Conservation (phyloP, 2,888 invertebrate genomes). For the Spilosoma lubricipeda region DNA sequence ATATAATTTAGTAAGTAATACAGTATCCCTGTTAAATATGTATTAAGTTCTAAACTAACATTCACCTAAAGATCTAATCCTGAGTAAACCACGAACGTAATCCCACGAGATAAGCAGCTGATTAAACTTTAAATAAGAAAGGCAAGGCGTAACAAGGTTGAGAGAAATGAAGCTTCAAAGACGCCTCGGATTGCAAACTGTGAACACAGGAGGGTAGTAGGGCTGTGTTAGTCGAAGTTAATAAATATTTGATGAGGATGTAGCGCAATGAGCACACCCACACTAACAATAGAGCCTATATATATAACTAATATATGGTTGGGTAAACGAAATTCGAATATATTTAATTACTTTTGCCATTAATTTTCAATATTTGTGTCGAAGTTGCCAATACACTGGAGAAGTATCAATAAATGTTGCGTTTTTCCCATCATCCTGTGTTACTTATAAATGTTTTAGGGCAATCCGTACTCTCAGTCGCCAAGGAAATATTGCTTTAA, state of each 20-base stretch:
- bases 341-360: not conserved
- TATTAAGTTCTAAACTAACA: not conserved
- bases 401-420: too few species aligned
- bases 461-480: not conserved
- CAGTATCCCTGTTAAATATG: not conserved
- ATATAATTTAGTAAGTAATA: not conserved
- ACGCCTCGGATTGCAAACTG: slow-evolving; percentile 33
- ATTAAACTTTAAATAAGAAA: slow-evolving; percentile 64
- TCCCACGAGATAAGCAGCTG: slow-evolving; percentile 49
- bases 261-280: not conserved
- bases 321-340: not conserved
- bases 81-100: slow-evolving; percentile 14
- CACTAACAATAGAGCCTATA: not conserved
- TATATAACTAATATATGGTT: not conserved
- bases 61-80: slow-evolving; percentile 12
- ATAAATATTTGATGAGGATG: slow-evolving; percentile 9
- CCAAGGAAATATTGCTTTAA: not conserved
- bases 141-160: slow-evolving; percentile 44
- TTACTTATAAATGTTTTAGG: too few species aligned
- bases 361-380: not conserved
- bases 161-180: slow-evolving; percentile 71
- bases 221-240: not conserved
- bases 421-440: too few species aligned
- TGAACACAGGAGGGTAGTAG: not conserved
- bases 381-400: too few species aligned